A percentile compares a stretch with the other conserved stretches of the same genome.
Conservation (phyloP, 2,113 vertebrate genomes). For the Corythaeola cristata region DNA sequence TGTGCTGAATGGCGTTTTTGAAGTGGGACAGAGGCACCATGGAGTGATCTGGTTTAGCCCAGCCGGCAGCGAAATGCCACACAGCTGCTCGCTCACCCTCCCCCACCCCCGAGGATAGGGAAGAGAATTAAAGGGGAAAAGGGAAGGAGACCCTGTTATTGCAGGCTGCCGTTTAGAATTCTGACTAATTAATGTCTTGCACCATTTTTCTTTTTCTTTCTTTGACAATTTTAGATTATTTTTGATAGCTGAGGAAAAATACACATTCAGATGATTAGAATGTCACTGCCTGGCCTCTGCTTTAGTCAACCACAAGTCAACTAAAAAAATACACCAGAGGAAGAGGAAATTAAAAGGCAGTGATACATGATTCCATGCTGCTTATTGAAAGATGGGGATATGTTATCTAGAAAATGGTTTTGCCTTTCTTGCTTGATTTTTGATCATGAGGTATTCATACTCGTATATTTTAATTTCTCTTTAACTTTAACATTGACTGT, state of each 20-base stretch:
- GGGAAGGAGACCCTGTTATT: background rate
- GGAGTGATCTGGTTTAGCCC: too few relatives aligned
- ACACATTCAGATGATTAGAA: background rate
- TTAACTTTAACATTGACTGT: background rate
- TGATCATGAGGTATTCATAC: background rate
- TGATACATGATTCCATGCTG: background rate
- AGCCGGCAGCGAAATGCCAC: too few relatives aligned
- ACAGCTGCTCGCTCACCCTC: too few relatives aligned
- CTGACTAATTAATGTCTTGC: background rate
- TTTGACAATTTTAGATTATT: slow-evolving; percentile 5
- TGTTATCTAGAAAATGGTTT: background rate
- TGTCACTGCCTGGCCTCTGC: background rate
- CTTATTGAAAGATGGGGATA: background rate
- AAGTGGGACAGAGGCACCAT: background rate
- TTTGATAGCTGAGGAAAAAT: slow-evolving; percentile 27
- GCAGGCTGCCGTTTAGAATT: background rate
- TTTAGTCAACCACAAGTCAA: background rate
- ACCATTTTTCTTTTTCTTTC: background rate
- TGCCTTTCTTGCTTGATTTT: slow-evolving; percentile 1
- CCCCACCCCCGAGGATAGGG: too few relatives aligned
- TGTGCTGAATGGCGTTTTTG: background rate
- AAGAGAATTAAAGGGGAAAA: too few relatives aligned
- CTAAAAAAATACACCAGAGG: background rate
- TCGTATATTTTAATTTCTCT: background rate
- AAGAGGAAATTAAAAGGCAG: slow-evolving; percentile 19